Conservation (phyloP, 2,888 invertebrate genomes). For the Drosophila neotestacea region DNA sequence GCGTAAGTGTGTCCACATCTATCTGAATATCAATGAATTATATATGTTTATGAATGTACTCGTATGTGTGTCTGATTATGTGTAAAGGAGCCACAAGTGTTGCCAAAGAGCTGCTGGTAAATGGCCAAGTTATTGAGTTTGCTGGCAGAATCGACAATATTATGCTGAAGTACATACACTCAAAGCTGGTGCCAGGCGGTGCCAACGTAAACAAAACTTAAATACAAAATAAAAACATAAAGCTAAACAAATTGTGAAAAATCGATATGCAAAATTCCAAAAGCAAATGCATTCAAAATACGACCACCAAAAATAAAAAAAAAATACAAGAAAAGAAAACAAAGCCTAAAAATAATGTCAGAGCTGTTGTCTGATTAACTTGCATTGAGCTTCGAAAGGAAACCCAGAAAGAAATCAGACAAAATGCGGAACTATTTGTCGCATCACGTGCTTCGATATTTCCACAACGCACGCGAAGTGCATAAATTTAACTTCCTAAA, state of each 20-base stretch:
- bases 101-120: conserved; percentile 36
- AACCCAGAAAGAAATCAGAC: conserved; percentile 35
- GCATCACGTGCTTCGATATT: conserved; percentile 78
- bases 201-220: conserved; percentile 82
- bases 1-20: conserved; percentile 88
- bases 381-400: conserved; percentile 49
- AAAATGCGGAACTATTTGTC: conserved; percentile 79
- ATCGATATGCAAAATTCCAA: conserved; percentile 70
- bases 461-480: conserved; percentile 74
- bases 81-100: conserved; percentile 67
- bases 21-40: not conserved
- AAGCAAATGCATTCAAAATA: conserved; percentile 63
- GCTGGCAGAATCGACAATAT: conserved; percentile 41
- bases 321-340: conserved; percentile 20
- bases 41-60: not conserved
- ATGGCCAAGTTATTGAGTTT: conserved; percentile 37
- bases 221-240: conserved; percentile 50
- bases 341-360: conserved; percentile 38
- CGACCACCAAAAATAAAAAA: not conserved
- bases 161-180: conserved; percentile 69
- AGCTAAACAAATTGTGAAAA: conserved; percentile 71
- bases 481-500: conserved; percentile 42
- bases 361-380: conserved; percentile 69
- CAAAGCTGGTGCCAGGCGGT: conserved; percentile 75
- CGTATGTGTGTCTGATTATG: conserved; percentile 16